Percentiles rank a stretch among this genome's conserved stretches.
These are phyloP conservation scores for Chloropsis cyanopogon DNA, from an alignment of 2,113 vertebrate species.

Conservation along the genomic window DNA sequence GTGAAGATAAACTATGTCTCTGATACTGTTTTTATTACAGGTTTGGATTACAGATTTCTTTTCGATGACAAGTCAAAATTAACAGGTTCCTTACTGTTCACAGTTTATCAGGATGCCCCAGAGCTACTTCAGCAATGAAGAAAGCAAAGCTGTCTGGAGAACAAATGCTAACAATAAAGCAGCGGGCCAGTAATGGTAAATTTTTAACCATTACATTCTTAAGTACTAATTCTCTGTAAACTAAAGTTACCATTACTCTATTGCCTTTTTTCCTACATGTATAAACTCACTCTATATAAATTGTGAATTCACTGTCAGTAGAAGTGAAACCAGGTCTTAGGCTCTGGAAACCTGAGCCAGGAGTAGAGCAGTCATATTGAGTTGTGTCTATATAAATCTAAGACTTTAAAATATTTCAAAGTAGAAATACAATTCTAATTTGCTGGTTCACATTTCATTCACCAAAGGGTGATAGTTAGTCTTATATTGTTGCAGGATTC, in stretches of 20 bases:
- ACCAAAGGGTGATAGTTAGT: neutral
- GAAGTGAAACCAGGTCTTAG: neutral
- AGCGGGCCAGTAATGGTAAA: constrained; percentile 91
- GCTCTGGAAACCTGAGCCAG: neutral
- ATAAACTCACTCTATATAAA: neutral
- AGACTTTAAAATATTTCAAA: neutral
- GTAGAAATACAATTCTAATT: neutral
- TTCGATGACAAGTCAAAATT: constrained; percentile 24
- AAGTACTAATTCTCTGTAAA: constrained; percentile 2
- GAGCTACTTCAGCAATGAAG: constrained; percentile 98
- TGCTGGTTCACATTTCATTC: neutral
- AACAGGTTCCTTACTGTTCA: constrained; percentile 39
- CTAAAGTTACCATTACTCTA: neutral
- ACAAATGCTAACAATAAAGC: constrained; percentile 98
- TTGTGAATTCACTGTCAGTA: neutral
- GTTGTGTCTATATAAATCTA: neutral
- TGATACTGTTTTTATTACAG: neutral
- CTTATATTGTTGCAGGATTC: neutral
- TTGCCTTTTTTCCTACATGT: neutral
- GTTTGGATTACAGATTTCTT: constrained; percentile 27
- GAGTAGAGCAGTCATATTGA: neutral
- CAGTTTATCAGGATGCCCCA: constrained; percentile 97
- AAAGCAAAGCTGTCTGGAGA: constrained; percentile 96
- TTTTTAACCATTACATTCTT: neutral
- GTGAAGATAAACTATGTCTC: neutral